Evolutionary conservation across 2,797 vertebrate genomes (phyloP).

Genomic region (Orientallactaga sibirica): DNA sequence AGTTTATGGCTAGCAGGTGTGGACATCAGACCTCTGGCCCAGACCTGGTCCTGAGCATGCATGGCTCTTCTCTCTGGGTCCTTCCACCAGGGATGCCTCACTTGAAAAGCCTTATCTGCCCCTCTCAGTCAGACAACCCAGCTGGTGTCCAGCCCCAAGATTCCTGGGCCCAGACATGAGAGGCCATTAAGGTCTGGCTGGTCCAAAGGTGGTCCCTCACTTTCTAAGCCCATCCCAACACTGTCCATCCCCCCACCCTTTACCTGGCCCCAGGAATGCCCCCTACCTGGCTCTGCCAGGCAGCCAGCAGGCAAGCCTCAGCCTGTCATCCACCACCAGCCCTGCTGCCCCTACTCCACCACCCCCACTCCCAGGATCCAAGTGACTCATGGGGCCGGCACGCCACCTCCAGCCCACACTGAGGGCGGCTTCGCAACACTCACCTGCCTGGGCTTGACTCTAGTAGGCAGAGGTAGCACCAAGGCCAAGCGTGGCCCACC

Average conservation of each 20-base stretch:
- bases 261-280: background rate
- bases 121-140: background rate
- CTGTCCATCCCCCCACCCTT: background rate
- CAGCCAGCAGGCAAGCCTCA: background rate
- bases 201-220: background rate
- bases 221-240: background rate
- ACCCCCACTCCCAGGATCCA: background rate
- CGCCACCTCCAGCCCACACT: accelerated
- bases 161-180: accelerated
- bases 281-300: background rate
- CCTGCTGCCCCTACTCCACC: background rate
- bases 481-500: background rate
- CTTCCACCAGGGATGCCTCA: background rate
- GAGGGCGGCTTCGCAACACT: background rate
- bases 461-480: background rate
- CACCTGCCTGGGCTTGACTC: slow-evolving; percentile 77
- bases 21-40: background rate
- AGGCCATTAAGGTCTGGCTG: background rate
- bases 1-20: background rate
- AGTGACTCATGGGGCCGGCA: slow-evolving; percentile 66
- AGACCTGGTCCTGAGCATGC: background rate
- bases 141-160: no score
- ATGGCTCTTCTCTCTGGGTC: accelerated
- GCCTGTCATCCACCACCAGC: background rate
- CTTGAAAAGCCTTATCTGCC: background rate